These are phyloP conservation scores for Baronia brevicornis DNA, from an alignment of 2,888 invertebrate genomes.

Conservation along the genomic window DNA sequence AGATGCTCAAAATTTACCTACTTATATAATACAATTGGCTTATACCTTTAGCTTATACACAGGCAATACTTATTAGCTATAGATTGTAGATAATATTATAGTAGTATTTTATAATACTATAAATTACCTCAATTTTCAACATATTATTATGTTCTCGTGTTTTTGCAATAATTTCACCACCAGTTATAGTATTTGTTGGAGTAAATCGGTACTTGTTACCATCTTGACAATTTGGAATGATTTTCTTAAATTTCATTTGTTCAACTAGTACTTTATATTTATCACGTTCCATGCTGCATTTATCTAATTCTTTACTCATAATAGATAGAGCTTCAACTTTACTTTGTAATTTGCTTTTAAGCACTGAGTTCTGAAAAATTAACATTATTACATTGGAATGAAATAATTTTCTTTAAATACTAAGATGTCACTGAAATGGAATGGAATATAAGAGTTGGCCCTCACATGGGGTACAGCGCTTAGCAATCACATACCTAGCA, in stretches of 20 bases:
- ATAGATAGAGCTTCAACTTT: slow-evolving; percentile 89
- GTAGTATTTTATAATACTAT: background rate
- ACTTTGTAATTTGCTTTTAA: slow-evolving; percentile 84
- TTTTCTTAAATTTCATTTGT: slow-evolving; percentile 77
- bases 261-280: slow-evolving; percentile 88
- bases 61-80: too few relatives aligned
- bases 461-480: too few relatives aligned
- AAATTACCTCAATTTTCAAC: slow-evolving; percentile 64
- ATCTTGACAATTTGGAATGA: slow-evolving; percentile 29
- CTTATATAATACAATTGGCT: too few relatives aligned
- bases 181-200: slow-evolving; percentile 62
- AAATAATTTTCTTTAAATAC: too few relatives aligned
- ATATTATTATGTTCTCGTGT: slow-evolving; percentile 76
- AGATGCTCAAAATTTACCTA: background rate
- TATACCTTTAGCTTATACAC: too few relatives aligned
- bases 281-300: slow-evolving; percentile 86
- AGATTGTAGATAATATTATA: too few relatives aligned
- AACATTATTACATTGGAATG: too few relatives aligned
- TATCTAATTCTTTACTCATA: slow-evolving; percentile 84
- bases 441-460: too few relatives aligned
- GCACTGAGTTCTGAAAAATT: slow-evolving; percentile 72
- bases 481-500: too few relatives aligned
- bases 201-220: slow-evolving; percentile 40
- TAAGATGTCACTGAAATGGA: too few relatives aligned
- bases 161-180: slow-evolving; percentile 74